Evolutionary conservation across 1,140 invertebrate genomes (phyloP).

Genomic region (Lordiphosa stackelbergi): DNA sequence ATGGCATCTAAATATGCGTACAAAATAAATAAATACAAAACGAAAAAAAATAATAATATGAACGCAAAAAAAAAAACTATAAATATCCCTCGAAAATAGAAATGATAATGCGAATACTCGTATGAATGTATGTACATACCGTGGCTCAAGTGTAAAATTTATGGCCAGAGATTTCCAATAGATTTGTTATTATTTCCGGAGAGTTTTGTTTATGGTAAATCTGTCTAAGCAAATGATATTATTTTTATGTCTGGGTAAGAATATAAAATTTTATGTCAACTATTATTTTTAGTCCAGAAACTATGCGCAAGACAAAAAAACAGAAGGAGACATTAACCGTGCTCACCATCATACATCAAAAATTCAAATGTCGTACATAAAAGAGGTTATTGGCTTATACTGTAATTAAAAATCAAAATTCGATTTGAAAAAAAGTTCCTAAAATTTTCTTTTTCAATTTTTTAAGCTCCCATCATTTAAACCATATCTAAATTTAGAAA

Average conservation of each 20-base stretch:
- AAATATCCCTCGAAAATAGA: constrained; percentile 31
- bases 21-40: constrained; percentile 39
- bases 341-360: too few relatives aligned
- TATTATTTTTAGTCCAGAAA: not conserved
- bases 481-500: too few relatives aligned
- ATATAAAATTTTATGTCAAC: constrained; percentile 1
- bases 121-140: constrained; percentile 2
- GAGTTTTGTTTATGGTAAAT: constrained; percentile 5
- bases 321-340: too few relatives aligned
- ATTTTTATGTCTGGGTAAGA: constrained; percentile 4
- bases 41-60: not conserved
- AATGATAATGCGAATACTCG: constrained; percentile 14
- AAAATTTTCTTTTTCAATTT: too few relatives aligned
- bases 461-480: too few relatives aligned
- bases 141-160: constrained; percentile 15
- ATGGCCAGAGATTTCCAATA: constrained; percentile 1
- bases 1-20: constrained; percentile 52
- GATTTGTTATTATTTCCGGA: constrained; percentile 1
- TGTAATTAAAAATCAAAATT: too few relatives aligned
- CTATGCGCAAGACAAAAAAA: too few relatives aligned
- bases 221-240: constrained; percentile 4
- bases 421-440: too few relatives aligned
- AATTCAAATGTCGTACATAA: too few relatives aligned
- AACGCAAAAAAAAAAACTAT: constrained; percentile 31
- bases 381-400: too few relatives aligned